A percentile compares a stretch with the other conserved stretches of the same genome.
These are phyloP conservation scores for Circaetus cinerascens DNA, from an alignment of 2,113 vertebrate species.

Conservation along the genomic window DNA sequence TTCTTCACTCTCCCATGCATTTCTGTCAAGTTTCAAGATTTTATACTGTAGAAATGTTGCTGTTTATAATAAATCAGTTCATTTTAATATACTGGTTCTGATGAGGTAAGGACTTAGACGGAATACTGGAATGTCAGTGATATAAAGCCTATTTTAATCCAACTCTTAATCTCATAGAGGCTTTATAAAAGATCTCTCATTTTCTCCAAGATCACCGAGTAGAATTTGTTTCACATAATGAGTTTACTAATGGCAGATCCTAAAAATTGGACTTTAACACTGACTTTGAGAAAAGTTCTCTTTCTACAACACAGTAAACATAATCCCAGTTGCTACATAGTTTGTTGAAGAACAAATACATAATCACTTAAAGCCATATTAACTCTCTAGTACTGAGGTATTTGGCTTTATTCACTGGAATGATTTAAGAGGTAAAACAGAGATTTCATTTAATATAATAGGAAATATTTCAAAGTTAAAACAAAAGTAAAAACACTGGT, in stretches of 20 bases:
- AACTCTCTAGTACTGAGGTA: neutral
- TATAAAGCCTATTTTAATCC: neutral
- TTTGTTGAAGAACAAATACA: neutral
- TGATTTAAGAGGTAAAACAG: neutral
- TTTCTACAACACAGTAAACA: neutral
- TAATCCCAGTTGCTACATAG: neutral
- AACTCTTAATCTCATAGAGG: neutral
- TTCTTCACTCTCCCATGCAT: neutral
- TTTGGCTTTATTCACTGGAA: neutral
- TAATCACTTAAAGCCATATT: neutral
- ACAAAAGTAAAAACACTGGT: neutral
- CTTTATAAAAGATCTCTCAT: neutral
- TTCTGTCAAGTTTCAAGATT: neutral
- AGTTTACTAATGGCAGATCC: neutral
- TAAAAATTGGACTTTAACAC: neutral
- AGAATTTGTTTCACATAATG: neutral
- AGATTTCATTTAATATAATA: neutral
- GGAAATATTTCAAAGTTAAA: neutral
- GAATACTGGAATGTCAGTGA: neutral
- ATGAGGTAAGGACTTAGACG: neutral
- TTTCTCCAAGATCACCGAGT: neutral
- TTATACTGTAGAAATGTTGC: neutral
- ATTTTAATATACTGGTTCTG: neutral
- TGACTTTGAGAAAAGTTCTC: neutral
- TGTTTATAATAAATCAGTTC: neutral